These are phyloP conservation scores for Actenoides lindsayi DNA, from an alignment of 2,113 vertebrate species.

Conservation along the genomic window DNA sequence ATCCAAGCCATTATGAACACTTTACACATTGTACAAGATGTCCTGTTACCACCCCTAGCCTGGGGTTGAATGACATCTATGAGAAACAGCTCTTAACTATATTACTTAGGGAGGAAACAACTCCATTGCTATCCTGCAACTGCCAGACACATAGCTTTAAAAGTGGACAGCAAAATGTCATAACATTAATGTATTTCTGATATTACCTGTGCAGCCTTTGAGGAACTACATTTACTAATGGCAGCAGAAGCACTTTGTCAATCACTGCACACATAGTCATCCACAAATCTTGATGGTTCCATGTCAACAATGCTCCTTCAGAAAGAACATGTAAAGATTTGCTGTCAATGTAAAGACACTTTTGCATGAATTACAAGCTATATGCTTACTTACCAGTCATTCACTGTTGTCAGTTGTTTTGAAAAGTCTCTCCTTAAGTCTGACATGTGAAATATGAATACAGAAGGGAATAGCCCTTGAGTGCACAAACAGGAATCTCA, in stretches of 20 bases:
- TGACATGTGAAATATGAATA: constrained; percentile 22
- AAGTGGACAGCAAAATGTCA: not conserved
- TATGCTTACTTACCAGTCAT: constrained; percentile 41
- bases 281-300: constrained; percentile 58
- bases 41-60: not conserved
- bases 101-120: not conserved
- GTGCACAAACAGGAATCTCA: not conserved
- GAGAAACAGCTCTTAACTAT: not conserved
- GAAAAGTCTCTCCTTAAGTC: constrained; percentile 43
- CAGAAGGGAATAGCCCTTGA: not conserved
- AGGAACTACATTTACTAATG: constrained; percentile 22
- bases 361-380: constrained; percentile 63
- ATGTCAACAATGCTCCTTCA: not conserved
- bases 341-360: constrained; percentile 46
- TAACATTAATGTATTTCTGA: constrained; percentile 28
- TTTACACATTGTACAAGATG: not conserved
- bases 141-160: not conserved
- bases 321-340: constrained; percentile 44
- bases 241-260: constrained; percentile 51
- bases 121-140: not conserved
- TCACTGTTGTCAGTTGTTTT: constrained; percentile 41
- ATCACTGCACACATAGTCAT: constrained; percentile 4
- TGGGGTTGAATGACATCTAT: not conserved
- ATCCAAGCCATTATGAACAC: not conserved
- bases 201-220: not conserved